phyloP scores from a whole-genome alignment of 2,113 vertebrate species.

The Austrofundulus limnaeus region DNA sequence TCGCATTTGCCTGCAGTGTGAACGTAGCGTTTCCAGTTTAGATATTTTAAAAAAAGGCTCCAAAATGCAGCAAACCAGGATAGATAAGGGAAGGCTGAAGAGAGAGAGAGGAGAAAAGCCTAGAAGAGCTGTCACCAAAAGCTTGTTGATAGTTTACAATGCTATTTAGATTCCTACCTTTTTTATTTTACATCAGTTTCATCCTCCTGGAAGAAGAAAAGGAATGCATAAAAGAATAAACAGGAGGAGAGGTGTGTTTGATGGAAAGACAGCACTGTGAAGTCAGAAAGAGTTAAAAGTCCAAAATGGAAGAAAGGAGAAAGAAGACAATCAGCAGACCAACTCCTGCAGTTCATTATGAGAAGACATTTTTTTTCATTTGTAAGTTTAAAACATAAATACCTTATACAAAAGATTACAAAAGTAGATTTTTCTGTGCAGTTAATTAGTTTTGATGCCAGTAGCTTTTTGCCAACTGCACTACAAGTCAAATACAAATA shows the following conservation, averaged over 20 bases:
- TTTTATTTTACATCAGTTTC: neutral
- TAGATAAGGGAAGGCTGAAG: too few relatives aligned
- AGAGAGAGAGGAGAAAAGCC: too few relatives aligned
- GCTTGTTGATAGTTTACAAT: slow-evolving; percentile 38
- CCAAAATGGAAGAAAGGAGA: neutral
- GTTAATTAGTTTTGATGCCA: neutral
- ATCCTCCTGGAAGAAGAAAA: neutral
- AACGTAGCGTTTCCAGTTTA: too few relatives aligned
- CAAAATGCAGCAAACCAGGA: too few relatives aligned
- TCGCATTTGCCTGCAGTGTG: too few relatives aligned
- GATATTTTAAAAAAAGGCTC: too few relatives aligned
- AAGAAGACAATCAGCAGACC: neutral
- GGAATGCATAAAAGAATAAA: neutral
- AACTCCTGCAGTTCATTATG: neutral
- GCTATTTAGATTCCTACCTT: neutral
- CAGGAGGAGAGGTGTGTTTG: neutral
- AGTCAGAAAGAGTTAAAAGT: neutral
- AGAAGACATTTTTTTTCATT: neutral
- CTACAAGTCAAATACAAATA: neutral
- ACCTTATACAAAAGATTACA: neutral
- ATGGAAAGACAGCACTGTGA: neutral
- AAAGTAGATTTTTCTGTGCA: slow-evolving; percentile 9
- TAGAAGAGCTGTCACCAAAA: too few relatives aligned
- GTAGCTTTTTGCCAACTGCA: slow-evolving; percentile 12
- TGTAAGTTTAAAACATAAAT: neutral